Base-by-base conservation (phyloP, 2,888 invertebrate species). In the Osmoderma eremita region DNA sequence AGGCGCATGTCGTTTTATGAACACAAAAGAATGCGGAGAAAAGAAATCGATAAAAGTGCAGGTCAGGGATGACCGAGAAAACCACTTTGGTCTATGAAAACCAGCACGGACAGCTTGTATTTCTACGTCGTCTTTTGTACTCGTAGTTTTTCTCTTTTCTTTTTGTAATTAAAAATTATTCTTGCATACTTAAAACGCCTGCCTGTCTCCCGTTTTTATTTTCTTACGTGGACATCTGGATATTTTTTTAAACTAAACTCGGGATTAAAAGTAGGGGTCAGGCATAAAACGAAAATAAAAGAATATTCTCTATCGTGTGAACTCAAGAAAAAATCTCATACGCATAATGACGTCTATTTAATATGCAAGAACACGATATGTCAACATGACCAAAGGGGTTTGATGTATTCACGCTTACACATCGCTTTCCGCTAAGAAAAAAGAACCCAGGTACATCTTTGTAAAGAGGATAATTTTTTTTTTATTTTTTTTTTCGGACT, bases 321-420 rank as follows among this genome's bases (percentile, higher is more conserved):
- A 80, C 79, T 72, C 39, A 68, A 75, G 75, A 79, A 81, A 80
- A 79, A 80, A 79, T 75, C 74, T n/a, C n/a, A n/a, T n/a, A 72
- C 72, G 75, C 76, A 76, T 75, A 76, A 75, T 62, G 65, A 20
- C 53, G 75, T 64, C 79, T 79, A 73, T 75, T 81, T 82, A 81
- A 81, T 82, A 82, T 82, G 81, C 82, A 78, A 80, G 79, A 77
- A 81, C 82, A 82, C 80, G 81, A 76, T 78, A 79, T 80, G 81
- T 82, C 81, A 82, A 81, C 81, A 80, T 77, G 74, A 75, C 71
- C 72, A 72, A 71, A 73, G 74, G 73, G 73, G 71, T 56, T 39
- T 24, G 38, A 56, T 42, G 48, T 38, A 67, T 67, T 67, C 65
- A 67, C 56, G 17, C 36, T 15, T 13, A 36, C 6, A 36, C 6